Base-by-base conservation (phyloP, 2,888 invertebrate genomes). In the Lochmaea crataegi region DNA sequence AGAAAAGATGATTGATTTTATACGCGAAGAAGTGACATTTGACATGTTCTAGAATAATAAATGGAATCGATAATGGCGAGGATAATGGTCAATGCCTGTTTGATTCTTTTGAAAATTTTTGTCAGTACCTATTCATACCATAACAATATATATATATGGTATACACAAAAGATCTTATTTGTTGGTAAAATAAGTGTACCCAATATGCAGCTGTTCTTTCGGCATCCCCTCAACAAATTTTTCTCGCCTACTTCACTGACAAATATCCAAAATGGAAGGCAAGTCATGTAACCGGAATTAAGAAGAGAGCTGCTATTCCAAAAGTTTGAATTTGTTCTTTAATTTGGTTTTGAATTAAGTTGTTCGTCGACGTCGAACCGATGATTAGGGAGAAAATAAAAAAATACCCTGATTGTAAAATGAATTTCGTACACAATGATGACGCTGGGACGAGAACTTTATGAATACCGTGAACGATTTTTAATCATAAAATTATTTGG, bases 241-340 rank as follows among this genome's bases (percentile, higher is more conserved):
- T 7, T 32, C 9, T 18, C 53, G 6, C 11, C 18, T 14, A 53
- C 53, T 16, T 7, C 18, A 53, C 53, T 53, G 53, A 53, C 10
- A 7, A 58, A 60, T 32, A 48, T 60, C 32, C 26, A 32, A 60
- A 68, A 56, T 60, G 38, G 32, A 48, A 48, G 48, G 58, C 67
- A n/a, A n/a, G 67, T 68, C 42, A 53, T 42, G 38, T 53, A 63
- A 69, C 63, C 63, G 69, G 69, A 68, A 68, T 68, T 61, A 61
- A 68, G 68, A 51, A 48, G 63, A 41, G 69, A 63, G 38, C 53
- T 32, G 38, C 69, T 51, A 69, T 69, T 18, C 53, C 7, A 63
- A 69, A 69, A 69, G 69, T 69, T 69, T 69, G 53, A 69, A 69
- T 69, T 69, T 60, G 69, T 69, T 69, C 69, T 51, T 63, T 63